phyloP scores from a whole-genome alignment of 2,888 invertebrate genomes.

The Argynnis bischoffii region DNA sequence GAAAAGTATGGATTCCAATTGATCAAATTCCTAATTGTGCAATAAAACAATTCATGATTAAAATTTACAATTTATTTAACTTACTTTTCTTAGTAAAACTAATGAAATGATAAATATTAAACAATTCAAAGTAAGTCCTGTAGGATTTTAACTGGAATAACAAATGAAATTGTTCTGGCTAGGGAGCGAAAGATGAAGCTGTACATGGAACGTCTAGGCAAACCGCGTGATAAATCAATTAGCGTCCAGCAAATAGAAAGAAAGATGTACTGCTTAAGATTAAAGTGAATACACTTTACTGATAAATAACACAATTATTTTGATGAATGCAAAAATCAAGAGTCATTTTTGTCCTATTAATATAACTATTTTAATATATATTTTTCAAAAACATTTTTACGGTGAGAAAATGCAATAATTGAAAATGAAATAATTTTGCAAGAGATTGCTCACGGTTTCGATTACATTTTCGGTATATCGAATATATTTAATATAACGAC shows the following conservation, averaged over 20 bases:
- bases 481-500: too few relatives aligned
- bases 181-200: constrained; percentile 22
- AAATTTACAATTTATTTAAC: neutral
- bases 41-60: neutral
- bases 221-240: constrained; percentile 30
- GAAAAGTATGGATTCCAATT: too few relatives aligned
- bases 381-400: too few relatives aligned
- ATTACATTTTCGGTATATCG: too few relatives aligned
- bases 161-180: constrained; percentile 25
- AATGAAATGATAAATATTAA: constrained; percentile 4
- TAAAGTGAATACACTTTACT: neutral
- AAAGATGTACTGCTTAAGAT: neutral
- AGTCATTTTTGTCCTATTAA: too few relatives aligned
- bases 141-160: constrained; percentile 27
- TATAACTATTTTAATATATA: too few relatives aligned
- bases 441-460: too few relatives aligned
- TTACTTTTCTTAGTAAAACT: neutral
- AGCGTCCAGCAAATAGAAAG: constrained; percentile 15
- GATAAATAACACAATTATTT: too few relatives aligned
- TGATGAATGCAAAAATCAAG: too few relatives aligned
- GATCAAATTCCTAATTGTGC: too few relatives aligned
- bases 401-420: too few relatives aligned
- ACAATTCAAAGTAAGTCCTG: constrained; percentile 26
- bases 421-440: too few relatives aligned
- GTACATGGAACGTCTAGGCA: constrained; percentile 26